Conservation (phyloP, 2,888 invertebrate species). For the Amphipyra tragopoginis region DNA sequence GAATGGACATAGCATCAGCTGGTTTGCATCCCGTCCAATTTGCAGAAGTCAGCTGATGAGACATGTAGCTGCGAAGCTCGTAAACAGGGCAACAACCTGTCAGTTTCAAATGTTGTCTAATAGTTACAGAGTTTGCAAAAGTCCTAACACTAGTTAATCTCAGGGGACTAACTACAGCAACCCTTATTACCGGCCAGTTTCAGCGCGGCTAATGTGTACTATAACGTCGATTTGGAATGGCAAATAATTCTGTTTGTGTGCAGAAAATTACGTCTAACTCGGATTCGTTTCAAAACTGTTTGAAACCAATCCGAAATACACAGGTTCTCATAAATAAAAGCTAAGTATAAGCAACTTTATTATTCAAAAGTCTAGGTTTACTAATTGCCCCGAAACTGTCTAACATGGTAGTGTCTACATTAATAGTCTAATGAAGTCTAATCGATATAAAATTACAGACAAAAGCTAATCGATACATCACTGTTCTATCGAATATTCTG, state of each 20-base stretch:
- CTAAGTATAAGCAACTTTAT: not conserved
- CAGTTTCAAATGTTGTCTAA: constrained; percentile 8
- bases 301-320: no score
- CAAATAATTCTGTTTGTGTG: no score
- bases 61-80: not conserved
- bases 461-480: not conserved
- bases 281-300: no score
- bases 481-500: not conserved
- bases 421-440: not conserved
- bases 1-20: not conserved
- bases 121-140: not conserved
- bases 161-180: not conserved
- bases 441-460: constrained; percentile 1
- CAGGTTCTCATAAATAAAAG: no score
- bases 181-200: not conserved
- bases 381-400: not conserved
- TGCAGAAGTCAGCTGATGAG: not conserved
- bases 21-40: constrained; percentile 2
- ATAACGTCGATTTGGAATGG: no score
- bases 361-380: not conserved
- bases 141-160: constrained; percentile 4
- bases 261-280: no score
- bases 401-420: not conserved
- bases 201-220: not conserved
- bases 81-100: constrained; percentile 17